Evolutionary conservation across 2,888 invertebrate genomes (phyloP).

Genomic region (Ischnus inquisitorius): DNA sequence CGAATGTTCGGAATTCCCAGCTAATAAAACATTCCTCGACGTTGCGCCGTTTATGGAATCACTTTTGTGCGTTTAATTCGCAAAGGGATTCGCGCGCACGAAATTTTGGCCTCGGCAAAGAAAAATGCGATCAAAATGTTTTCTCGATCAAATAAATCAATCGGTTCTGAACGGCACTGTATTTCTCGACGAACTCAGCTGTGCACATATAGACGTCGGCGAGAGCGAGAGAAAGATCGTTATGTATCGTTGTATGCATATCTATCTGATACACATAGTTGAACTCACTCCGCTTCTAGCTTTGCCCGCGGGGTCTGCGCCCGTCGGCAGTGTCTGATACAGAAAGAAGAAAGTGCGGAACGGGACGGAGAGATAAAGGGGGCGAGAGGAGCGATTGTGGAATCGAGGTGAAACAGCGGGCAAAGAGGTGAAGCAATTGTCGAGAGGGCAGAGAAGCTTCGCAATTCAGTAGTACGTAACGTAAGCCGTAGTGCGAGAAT

Average conservation of each 20-base stretch:
- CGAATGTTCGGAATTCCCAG: neutral
- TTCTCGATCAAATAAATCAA: neutral
- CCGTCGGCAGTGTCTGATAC: neutral
- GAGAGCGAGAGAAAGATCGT: slow-evolving; percentile 1
- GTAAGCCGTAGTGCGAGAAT: neutral
- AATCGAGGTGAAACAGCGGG: slow-evolving; percentile 29
- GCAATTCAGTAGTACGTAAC: neutral
- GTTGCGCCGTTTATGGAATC: neutral
- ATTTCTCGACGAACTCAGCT: neutral
- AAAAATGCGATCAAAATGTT: neutral
- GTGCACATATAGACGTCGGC: neutral
- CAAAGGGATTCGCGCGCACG: neutral
- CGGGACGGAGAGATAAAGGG: neutral
- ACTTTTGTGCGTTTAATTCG: neutral
- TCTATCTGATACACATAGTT: neutral
- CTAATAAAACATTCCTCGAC: neutral
- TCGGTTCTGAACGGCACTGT: neutral
- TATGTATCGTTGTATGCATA: neutral
- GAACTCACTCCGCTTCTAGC: neutral
- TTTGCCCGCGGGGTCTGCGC: neutral
- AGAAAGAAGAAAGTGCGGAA: slow-evolving; percentile 4
- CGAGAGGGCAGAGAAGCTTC: slow-evolving; percentile 31
- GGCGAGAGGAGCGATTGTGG: neutral
- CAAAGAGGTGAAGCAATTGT: slow-evolving; percentile 52
- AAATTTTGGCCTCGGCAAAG: neutral